Evolutionary conservation across 2,113 vertebrate genomes (phyloP).

Genomic region (Odocoileus hemionus): DNA sequence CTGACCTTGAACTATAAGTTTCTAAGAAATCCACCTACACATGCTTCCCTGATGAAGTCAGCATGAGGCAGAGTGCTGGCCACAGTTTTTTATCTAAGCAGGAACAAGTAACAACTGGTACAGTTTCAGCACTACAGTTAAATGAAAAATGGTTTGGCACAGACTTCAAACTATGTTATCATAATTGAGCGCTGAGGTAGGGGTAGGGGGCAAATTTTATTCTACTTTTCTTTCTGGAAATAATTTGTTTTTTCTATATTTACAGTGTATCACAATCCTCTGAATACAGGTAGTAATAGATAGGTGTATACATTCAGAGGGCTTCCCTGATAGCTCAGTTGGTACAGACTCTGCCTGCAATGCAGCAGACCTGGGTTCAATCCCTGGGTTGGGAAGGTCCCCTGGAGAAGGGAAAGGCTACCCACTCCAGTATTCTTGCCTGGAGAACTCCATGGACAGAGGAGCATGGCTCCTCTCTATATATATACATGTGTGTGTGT

Average conservation of each 20-base stretch:
- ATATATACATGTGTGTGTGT: rapidly evolving
- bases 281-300: not conserved
- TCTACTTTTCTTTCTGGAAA: conserved; percentile 8
- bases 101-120: conserved; percentile 45
- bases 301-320: not conserved
- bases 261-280: not conserved
- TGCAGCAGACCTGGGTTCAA: not conserved
- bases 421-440: not conserved
- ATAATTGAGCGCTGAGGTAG: not conserved
- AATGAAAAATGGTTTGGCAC: conserved; percentile 51
- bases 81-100: conserved; percentile 50
- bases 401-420: not conserved
- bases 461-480: not conserved
- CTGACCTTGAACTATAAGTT: not conserved
- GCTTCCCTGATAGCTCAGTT: not conserved
- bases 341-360: not conserved
- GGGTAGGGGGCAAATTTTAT: not conserved
- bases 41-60: conserved; percentile 52
- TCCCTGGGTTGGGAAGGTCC: not conserved
- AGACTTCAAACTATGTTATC: conserved; percentile 38
- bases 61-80: not conserved
- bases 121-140: conserved; percentile 29
- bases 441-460: not conserved
- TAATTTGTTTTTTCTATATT: not conserved
- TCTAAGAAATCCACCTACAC: conserved; percentile 36